phyloP scores from a whole-genome alignment of 2,888 invertebrate species.

The Thereva nobilitata region DNA sequence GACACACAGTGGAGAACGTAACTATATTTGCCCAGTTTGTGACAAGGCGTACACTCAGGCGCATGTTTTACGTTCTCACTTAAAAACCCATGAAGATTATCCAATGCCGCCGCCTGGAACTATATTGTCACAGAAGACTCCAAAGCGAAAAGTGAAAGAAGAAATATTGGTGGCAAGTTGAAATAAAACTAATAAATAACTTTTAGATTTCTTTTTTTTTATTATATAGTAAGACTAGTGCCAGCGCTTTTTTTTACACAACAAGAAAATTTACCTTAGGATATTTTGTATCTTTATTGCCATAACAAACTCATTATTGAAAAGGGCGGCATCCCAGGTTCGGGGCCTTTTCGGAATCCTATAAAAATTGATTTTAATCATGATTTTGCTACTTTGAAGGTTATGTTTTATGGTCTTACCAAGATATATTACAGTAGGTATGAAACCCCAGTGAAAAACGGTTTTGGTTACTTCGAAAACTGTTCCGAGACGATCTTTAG shows the following conservation, averaged over 20 bases:
- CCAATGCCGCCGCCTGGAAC: slow-evolving; percentile 33
- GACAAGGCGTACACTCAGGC: slow-evolving; percentile 34
- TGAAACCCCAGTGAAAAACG: slow-evolving; percentile 71
- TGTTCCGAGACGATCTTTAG: slow-evolving; percentile 65
- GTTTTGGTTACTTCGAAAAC: slow-evolving; percentile 65
- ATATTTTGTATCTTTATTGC: slow-evolving; percentile 48
- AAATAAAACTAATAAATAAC: not conserved
- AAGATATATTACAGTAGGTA: slow-evolving; percentile 70
- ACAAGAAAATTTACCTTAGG: slow-evolving; percentile 2
- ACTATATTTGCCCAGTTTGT: slow-evolving; percentile 36
- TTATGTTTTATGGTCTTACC: slow-evolving; percentile 59
- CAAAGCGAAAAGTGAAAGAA: not conserved
- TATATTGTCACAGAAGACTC: slow-evolving; percentile 7
- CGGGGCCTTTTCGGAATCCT: slow-evolving; percentile 72
- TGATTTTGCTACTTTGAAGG: not conserved
- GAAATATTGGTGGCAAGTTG: not conserved
- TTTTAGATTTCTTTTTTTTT: not conserved
- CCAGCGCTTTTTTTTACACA: not conserved
- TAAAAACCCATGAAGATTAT: slow-evolving; percentile 36
- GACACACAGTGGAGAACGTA: slow-evolving; percentile 38
- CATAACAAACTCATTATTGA: slow-evolving; percentile 53
- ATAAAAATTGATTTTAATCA: slow-evolving; percentile 43
- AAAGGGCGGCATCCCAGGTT: slow-evolving; percentile 69
- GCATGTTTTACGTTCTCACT: slow-evolving; percentile 34
- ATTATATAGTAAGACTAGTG: slow-evolving; percentile 3